Conservation (phyloP, 1,140 invertebrate genomes). For the Pteromalus puparum region DNA sequence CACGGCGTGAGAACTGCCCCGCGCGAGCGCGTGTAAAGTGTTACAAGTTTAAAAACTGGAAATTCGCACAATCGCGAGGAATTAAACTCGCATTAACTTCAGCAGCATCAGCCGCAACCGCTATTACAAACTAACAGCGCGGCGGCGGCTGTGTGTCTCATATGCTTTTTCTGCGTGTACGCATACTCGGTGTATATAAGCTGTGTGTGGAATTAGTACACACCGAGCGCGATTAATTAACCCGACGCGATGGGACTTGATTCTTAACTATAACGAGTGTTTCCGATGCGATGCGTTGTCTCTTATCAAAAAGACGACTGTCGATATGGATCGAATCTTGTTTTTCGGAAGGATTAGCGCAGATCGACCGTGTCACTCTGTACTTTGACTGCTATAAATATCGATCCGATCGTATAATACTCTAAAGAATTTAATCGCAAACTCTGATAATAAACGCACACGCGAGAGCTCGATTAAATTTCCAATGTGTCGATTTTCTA, state of each 20-base stretch:
- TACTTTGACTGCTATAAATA: conserved; percentile 18
- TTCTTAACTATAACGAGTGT: too few species aligned
- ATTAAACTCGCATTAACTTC: conserved; percentile 44
- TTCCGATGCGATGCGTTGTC: too few species aligned
- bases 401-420: not conserved
- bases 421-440: conserved; percentile 9
- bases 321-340: conserved; percentile 6
- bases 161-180: not conserved
- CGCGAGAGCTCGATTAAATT: too few species aligned
- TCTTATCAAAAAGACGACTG: too few species aligned
- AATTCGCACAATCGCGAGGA: conserved; percentile 28
- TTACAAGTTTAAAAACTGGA: conserved; percentile 40
- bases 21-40: conserved; percentile 20
- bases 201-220: not conserved
- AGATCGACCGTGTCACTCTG: not conserved
- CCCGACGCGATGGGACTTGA: too few species aligned
- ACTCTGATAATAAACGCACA: not conserved
- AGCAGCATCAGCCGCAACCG: not conserved
- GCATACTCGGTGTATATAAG: not conserved
- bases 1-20: conserved; percentile 28
- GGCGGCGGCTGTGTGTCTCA: not conserved
- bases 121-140: not conserved
- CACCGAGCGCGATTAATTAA: conserved; percentile 2
- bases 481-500: not conserved
- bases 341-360: conserved; percentile 7